phyloP scores from a whole-genome alignment of 2,113 vertebrate species.

The Equus przewalskii region DNA sequence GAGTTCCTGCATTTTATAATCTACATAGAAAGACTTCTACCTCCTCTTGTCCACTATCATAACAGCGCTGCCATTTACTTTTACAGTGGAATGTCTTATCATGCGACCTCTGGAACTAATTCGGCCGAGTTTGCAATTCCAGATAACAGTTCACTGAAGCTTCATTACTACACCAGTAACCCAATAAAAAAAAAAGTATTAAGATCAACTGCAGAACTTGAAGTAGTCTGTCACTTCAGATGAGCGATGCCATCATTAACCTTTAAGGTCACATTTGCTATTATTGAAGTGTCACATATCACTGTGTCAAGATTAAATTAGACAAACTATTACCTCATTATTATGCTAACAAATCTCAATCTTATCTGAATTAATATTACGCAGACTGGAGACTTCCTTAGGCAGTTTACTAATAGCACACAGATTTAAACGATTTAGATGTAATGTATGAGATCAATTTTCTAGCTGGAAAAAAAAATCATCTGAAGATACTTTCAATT shows the following conservation, averaged over 20 bases:
- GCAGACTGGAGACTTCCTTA: slow-evolving; percentile 31
- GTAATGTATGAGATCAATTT: slow-evolving; percentile 61
- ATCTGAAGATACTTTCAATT: slow-evolving; percentile 38
- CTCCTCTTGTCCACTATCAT: background rate
- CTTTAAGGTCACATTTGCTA: slow-evolving; percentile 85
- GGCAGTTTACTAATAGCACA: slow-evolving; percentile 68
- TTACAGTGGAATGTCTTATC: background rate
- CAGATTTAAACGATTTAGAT: slow-evolving; percentile 36
- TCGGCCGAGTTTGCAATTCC: slow-evolving; percentile 62
- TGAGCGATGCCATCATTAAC: slow-evolving; percentile 85
- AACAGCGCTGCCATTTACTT: background rate
- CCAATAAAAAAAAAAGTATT: slow-evolving; percentile 67
- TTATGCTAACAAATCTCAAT: slow-evolving; percentile 68
- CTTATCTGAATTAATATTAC: slow-evolving; percentile 75
- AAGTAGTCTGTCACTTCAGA: slow-evolving; percentile 71
- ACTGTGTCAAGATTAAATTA: slow-evolving; percentile 77
- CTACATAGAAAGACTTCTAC: background rate
- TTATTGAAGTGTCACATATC: slow-evolving; percentile 89
- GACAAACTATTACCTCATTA: slow-evolving; percentile 83
- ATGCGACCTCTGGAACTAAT: slow-evolving; percentile 62
- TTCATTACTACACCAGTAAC: slow-evolving; percentile 68
- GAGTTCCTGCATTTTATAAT: background rate
- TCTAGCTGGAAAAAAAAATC: slow-evolving; percentile 5
- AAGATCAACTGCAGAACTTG: slow-evolving; percentile 65
- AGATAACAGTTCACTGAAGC: slow-evolving; percentile 46